Percentiles rank a stretch among this genome's conserved stretches.
Conservation (phyloP, 2,888 invertebrate genomes). For the Tromatobia lineatoria region DNA sequence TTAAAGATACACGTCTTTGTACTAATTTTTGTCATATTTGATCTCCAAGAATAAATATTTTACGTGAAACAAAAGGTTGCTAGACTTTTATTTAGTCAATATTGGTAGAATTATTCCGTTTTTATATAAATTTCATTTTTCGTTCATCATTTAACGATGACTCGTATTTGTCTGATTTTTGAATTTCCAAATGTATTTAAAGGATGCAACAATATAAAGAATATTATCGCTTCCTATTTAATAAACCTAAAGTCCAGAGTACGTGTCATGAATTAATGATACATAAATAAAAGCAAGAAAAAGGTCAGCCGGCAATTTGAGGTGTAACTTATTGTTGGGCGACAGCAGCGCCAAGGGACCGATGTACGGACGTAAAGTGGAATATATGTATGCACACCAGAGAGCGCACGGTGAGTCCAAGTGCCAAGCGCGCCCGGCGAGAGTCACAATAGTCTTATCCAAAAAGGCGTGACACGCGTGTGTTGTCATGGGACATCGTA, state of each 20-base stretch:
- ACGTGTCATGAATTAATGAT: not conserved
- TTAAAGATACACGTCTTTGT: no score
- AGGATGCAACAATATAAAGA: not conserved
- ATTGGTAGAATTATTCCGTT: no score
- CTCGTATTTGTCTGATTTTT: no score
- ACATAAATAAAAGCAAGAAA: not conserved
- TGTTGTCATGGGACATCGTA: constrained; percentile 23
- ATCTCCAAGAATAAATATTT: no score
- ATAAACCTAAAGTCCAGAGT: not conserved
- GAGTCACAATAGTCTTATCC: constrained; percentile 31
- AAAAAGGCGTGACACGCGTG: constrained; percentile 49
- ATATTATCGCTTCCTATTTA: not conserved
- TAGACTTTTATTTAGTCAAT: no score
- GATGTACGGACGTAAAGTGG: not conserved
- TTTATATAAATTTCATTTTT: no score
- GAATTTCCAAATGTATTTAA: no score
- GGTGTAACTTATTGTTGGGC: not conserved
- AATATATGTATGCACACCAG: constrained; percentile 3
- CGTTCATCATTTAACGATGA: no score
- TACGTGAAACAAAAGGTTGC: no score
- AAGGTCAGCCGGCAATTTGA: not conserved
- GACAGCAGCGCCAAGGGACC: not conserved
- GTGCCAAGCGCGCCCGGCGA: not conserved
- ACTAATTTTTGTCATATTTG: no score
- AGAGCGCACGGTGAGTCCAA: constrained; percentile 13